A percentile compares a stretch with the other conserved stretches of the same genome.
phyloP scores from a whole-genome alignment of 2,888 invertebrate genomes.

The Leistus spinibarbis region DNA sequence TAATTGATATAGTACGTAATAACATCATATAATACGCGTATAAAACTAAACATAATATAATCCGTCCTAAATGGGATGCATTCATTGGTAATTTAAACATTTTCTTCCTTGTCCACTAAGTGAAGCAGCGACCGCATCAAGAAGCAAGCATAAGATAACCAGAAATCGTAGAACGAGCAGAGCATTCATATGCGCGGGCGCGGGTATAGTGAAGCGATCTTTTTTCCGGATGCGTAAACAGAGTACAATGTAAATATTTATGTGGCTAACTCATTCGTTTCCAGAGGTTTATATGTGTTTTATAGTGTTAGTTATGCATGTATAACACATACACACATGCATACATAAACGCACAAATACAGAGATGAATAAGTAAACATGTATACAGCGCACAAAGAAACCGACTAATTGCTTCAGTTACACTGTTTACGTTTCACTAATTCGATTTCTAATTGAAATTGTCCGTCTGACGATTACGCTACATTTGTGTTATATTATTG shows the following conservation, averaged over 20 bases:
- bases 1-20: neutral
- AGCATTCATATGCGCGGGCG: neutral
- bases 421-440: conserved; percentile 32
- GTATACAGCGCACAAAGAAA: conserved; percentile 33
- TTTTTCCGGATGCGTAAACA: conserved; percentile 38
- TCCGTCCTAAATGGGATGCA: conserved; percentile 21
- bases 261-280: conserved; percentile 33
- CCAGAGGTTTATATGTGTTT: conserved; percentile 21
- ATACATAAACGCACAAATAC: neutral
- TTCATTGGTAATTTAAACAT: conserved; percentile 26
- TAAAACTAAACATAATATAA: neutral
- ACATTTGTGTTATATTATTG: conserved; percentile 10
- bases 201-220: neutral
- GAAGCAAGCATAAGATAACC: neutral
- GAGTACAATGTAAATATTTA: conserved; percentile 36
- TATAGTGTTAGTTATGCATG: neutral
- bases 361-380: neutral
- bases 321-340: neutral
- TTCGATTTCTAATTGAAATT: conserved; percentile 38
- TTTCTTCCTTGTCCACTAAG: neutral
- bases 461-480: conserved; percentile 25
- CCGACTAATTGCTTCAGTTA: conserved; percentile 35
- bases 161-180: neutral
- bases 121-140: neutral
- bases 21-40: neutral